Conservation (phyloP, 2,888 invertebrate species). For the Cremastinae sp. region DNA sequence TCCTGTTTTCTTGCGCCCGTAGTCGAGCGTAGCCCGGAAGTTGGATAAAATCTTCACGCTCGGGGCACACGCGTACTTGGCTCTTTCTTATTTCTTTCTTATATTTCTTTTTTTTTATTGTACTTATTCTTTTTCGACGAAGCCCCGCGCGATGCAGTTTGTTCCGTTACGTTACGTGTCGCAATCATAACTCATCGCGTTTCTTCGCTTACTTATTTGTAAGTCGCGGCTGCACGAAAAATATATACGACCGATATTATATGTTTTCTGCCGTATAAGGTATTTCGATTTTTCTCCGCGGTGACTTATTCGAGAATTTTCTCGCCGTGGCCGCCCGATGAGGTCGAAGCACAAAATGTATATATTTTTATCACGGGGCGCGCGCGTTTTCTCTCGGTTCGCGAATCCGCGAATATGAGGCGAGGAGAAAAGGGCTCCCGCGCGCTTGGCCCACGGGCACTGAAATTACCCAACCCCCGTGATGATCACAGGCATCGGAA, state of each 20-base stretch:
- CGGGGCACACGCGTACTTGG: conserved; percentile 51
- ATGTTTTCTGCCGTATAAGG: too few species aligned
- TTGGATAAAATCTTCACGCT: conserved; percentile 59
- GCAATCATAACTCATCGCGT: conserved; percentile 24
- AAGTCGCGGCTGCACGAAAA: background rate
- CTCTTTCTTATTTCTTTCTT: conserved; percentile 31
- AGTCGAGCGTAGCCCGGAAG: conserved; percentile 49
- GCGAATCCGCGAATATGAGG: too few species aligned
- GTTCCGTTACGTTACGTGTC: conserved; percentile 49
- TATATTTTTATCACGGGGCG: conserved; percentile 50
- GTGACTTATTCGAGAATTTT: too few species aligned
- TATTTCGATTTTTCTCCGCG: too few species aligned
- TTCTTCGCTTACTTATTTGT: too few species aligned
- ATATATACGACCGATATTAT: background rate
- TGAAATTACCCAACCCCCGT: conserved; percentile 76
- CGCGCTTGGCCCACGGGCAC: conserved; percentile 71
- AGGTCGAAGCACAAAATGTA: too few species aligned
- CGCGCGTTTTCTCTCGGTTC: conserved; percentile 21
- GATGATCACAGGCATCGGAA: conserved; percentile 79
- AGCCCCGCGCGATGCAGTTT: conserved; percentile 42
- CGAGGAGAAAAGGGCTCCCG: conserved; percentile 56
- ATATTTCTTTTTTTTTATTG: too few species aligned
- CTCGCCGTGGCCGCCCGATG: too few species aligned
- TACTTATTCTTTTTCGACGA: conserved; percentile 25
- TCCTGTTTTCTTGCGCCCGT: conserved; percentile 22